phyloP scores from a whole-genome alignment of 2,113 vertebrate genomes.

The Apus apus region DNA sequence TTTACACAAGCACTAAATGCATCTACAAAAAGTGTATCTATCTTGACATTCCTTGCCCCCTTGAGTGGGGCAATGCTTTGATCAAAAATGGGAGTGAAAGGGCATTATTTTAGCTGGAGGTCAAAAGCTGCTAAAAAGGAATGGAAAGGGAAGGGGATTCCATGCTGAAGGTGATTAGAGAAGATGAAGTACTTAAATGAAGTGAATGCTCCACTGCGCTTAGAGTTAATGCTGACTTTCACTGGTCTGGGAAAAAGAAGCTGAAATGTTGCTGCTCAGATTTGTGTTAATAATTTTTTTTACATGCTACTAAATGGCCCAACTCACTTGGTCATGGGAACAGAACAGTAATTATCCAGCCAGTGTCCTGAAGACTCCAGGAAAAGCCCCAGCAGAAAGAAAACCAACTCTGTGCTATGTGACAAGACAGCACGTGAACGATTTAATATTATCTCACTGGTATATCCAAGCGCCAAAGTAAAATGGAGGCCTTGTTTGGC shows the following conservation, averaged over 20 bases:
- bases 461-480: not conserved
- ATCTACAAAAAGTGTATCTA: not conserved
- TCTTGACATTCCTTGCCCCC: not conserved
- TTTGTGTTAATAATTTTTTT: conserved; percentile 13
- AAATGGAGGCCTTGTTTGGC: not conserved
- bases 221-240: conserved; percentile 17
- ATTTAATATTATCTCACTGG: not conserved
- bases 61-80: not conserved
- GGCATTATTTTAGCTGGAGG: conserved; percentile 33
- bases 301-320: not conserved
- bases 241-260: not conserved
- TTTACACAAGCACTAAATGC: not conserved
- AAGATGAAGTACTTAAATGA: conserved; percentile 17
- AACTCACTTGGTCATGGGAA: not conserved
- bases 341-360: not conserved
- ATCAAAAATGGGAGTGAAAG: not conserved
- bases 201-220: not conserved
- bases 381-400: not conserved
- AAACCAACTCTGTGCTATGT: not conserved
- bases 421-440: accelerated
- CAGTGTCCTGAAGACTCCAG: not conserved
- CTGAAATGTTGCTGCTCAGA: conserved; percentile 17
- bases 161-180: not conserved
- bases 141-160: not conserved
- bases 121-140: conserved; percentile 1